Percentiles rank a stretch among this genome's conserved stretches.
Evolutionary conservation across 2,888 invertebrate species (phyloP).

Genomic region (Ligdia adustata): DNA sequence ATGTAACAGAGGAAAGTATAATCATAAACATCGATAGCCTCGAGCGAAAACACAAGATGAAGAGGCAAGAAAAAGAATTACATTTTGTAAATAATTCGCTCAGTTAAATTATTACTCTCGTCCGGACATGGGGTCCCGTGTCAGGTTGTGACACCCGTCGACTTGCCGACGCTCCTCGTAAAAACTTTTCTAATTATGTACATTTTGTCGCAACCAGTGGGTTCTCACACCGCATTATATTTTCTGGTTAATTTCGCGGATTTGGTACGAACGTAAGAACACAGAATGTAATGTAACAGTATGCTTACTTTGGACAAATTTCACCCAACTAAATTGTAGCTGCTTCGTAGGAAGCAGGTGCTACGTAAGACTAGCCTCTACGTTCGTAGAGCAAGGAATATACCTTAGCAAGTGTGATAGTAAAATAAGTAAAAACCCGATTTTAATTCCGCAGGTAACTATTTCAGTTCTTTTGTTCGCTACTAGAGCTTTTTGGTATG

Average conservation of each 20-base stretch:
- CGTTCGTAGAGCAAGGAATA: too few relatives aligned
- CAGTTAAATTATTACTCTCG: slow-evolving; percentile 70
- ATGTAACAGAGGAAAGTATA: too few relatives aligned
- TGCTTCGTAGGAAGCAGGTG: background rate
- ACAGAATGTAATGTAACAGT: slow-evolving; percentile 16
- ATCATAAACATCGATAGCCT: slow-evolving; percentile 12
- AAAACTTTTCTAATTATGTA: slow-evolving; percentile 83
- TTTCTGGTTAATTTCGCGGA: slow-evolving; percentile 75
- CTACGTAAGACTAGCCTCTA: slow-evolving; percentile 2
- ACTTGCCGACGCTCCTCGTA: slow-evolving; percentile 72
- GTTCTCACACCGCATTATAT: slow-evolving; percentile 69
- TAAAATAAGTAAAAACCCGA: too few relatives aligned
- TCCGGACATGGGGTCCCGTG: slow-evolving; percentile 69
- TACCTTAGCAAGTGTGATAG: too few relatives aligned
- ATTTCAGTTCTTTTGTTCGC: too few relatives aligned
- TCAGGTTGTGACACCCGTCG: slow-evolving; percentile 71
- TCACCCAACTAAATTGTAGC: background rate
- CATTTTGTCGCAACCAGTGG: slow-evolving; percentile 74
- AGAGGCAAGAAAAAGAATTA: slow-evolving; percentile 48
- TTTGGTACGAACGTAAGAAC: slow-evolving; percentile 59
- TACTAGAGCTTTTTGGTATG: too few relatives aligned
- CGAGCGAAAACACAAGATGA: slow-evolving; percentile 22
- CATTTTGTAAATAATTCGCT: slow-evolving; percentile 76
- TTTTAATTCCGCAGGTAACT: too few relatives aligned
- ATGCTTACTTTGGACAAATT: background rate